Conservation (phyloP, 2,888 invertebrate species). For the Lepetodrilus schrolli region DNA sequence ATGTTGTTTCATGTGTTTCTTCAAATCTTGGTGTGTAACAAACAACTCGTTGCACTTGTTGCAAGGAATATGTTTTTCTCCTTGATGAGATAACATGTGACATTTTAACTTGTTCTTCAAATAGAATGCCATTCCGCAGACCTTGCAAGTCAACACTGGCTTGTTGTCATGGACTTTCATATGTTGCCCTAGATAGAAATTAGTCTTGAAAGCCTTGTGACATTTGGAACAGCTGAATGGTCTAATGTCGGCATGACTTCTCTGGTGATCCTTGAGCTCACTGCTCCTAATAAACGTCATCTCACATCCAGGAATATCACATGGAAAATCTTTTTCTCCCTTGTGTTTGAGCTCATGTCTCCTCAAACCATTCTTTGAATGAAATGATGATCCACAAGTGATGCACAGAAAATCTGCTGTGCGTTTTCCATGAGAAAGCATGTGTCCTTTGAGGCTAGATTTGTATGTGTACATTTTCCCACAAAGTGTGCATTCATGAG, state of each 20-base stretch:
- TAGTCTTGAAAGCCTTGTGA: background rate
- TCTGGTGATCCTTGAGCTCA: background rate
- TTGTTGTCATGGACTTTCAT: background rate
- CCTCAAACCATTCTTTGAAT: background rate
- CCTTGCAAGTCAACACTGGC: background rate
- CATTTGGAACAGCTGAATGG: background rate
- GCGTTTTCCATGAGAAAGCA: background rate
- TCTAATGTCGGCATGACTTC: background rate
- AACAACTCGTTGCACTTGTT: background rate
- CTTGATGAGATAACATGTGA: constrained; percentile 4
- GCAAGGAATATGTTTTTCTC: background rate
- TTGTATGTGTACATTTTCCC: background rate
- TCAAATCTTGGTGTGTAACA: background rate
- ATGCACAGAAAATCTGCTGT: background rate
- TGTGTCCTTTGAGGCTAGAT: background rate
- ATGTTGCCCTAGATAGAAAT: background rate
- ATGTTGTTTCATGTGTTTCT: background rate
- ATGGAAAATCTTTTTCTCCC: background rate
- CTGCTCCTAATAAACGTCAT: background rate
- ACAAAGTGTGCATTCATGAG: background rate
- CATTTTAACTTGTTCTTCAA: background rate
- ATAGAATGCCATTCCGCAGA: background rate
- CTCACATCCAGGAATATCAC: constrained; percentile 2
- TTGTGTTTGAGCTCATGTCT: constrained; percentile 1
- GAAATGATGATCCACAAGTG: background rate